phyloP scores from a whole-genome alignment of 1,140 invertebrate genomes.

The Yoshiicerus persimilis region DNA sequence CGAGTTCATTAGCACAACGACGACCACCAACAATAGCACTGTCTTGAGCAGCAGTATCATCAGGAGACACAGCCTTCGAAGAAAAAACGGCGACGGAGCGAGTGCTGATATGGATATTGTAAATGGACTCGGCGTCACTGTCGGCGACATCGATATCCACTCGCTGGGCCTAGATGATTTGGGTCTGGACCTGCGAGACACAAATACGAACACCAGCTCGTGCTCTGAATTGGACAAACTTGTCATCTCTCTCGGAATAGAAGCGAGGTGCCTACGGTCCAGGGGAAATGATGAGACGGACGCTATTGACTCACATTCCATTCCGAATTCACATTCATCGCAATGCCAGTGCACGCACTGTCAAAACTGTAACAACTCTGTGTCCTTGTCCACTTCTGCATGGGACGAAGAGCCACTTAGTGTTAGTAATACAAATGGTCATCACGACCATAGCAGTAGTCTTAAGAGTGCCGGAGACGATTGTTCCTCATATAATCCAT shows the following conservation, averaged over 20 bases:
- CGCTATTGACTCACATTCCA: constrained; percentile 4
- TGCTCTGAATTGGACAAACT: background rate
- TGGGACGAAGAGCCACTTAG: constrained; percentile 1
- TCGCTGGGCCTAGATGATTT: background rate
- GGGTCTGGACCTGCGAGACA: background rate
- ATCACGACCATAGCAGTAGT: background rate
- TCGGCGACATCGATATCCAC: background rate
- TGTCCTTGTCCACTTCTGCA: background rate
- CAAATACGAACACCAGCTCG: background rate
- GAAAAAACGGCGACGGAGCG: background rate
- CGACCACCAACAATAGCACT: background rate
- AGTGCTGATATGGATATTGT: background rate
- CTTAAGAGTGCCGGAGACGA: background rate
- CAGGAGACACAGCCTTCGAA: background rate
- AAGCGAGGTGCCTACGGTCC: background rate
- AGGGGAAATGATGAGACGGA: background rate
- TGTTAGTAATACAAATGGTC: background rate
- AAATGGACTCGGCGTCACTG: background rate
- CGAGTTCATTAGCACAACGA: background rate
- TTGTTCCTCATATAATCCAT: constrained; percentile 35
- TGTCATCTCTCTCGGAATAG: background rate
- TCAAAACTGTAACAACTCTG: background rate
- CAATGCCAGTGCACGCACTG: background rate
- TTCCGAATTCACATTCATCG: background rate
- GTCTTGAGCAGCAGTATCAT: background rate